Evolutionary conservation across 2,797 vertebrate species (phyloP).

Genomic region (Chelidonichthys spinosus): DNA sequence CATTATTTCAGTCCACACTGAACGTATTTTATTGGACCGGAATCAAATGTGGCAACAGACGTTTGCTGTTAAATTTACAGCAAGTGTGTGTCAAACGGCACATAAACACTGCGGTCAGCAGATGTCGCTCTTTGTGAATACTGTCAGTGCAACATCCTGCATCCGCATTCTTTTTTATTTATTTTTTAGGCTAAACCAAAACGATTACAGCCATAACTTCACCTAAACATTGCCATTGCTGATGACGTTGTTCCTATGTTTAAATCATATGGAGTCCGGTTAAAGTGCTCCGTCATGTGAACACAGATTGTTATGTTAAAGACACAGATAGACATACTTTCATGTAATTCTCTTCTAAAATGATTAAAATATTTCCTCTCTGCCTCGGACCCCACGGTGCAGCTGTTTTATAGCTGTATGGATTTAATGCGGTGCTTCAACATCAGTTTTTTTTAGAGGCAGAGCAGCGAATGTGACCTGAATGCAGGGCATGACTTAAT

Average conservation of each 20-base stretch:
- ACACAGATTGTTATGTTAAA: no score
- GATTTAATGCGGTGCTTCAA: slow-evolving; percentile 81
- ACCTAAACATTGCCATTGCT: background rate
- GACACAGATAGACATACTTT: no score
- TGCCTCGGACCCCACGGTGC: slow-evolving; percentile 37
- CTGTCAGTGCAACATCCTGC: slow-evolving; percentile 56
- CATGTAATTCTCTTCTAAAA: background rate
- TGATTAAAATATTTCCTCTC: background rate
- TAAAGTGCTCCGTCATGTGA: background rate
- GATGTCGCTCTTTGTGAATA: slow-evolving; percentile 83
- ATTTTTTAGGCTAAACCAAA: slow-evolving; percentile 26
- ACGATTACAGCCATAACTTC: slow-evolving; percentile 27
- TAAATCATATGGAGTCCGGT: background rate
- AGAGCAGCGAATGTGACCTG: slow-evolving; percentile 83
- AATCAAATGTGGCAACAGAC: background rate
- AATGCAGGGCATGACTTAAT: slow-evolving; percentile 83
- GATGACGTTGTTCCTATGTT: background rate
- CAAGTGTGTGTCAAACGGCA: slow-evolving; percentile 26
- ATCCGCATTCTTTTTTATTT: slow-evolving; percentile 58
- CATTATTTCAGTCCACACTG: background rate
- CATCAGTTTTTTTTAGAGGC: slow-evolving; percentile 75
- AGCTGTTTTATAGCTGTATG: slow-evolving; percentile 62
- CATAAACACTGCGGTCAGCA: slow-evolving; percentile 70
- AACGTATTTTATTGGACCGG: background rate
- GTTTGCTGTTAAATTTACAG: slow-evolving; percentile 25